Percentiles rank a stretch among this genome's conserved stretches.
Conservation (phyloP, 2,797 vertebrate genomes). For the Acrossocheilus fasciatus region DNA sequence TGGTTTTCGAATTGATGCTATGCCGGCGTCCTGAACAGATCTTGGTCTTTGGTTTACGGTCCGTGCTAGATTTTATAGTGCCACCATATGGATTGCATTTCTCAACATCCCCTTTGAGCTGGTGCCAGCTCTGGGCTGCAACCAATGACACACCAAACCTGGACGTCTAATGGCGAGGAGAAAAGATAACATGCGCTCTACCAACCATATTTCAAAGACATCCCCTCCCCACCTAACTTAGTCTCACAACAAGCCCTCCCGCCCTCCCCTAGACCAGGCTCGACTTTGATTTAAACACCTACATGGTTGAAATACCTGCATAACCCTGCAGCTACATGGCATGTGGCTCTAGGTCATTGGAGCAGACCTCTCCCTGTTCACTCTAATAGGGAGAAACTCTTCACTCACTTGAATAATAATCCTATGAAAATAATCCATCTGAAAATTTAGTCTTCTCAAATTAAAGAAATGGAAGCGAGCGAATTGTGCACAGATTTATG, state of each 20-base stretch:
- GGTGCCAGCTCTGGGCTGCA: slow-evolving; percentile 72
- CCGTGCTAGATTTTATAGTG: slow-evolving; percentile 76
- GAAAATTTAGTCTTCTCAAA: not conserved
- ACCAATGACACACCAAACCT: slow-evolving; percentile 79
- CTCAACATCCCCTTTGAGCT: slow-evolving; percentile 74
- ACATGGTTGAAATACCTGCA: slow-evolving; percentile 73
- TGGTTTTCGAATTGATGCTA: slow-evolving; percentile 59
- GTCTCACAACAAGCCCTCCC: slow-evolving; percentile 63
- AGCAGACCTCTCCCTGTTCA: slow-evolving; percentile 69
- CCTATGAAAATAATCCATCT: not conserved
- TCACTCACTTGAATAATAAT: slow-evolving; percentile 34
- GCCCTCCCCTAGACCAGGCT: slow-evolving; percentile 56
- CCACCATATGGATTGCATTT: slow-evolving; percentile 77
- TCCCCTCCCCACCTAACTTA: slow-evolving; percentile 64
- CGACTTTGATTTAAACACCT: slow-evolving; percentile 78
- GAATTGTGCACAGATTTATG: not conserved
- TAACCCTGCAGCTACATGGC: slow-evolving; percentile 66
- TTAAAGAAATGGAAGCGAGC: not conserved
- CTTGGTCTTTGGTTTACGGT: slow-evolving; percentile 71
- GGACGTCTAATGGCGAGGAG: slow-evolving; percentile 71
- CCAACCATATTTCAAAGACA: slow-evolving; percentile 74
- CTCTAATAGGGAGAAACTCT: slow-evolving; percentile 65
- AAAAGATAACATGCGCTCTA: slow-evolving; percentile 80
- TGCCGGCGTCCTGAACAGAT: slow-evolving; percentile 66
- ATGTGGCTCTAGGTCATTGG: slow-evolving; percentile 76